phyloP scores from a whole-genome alignment of 53 echinoderm and acorn worm species.

The Stichopus horrens region DNA sequence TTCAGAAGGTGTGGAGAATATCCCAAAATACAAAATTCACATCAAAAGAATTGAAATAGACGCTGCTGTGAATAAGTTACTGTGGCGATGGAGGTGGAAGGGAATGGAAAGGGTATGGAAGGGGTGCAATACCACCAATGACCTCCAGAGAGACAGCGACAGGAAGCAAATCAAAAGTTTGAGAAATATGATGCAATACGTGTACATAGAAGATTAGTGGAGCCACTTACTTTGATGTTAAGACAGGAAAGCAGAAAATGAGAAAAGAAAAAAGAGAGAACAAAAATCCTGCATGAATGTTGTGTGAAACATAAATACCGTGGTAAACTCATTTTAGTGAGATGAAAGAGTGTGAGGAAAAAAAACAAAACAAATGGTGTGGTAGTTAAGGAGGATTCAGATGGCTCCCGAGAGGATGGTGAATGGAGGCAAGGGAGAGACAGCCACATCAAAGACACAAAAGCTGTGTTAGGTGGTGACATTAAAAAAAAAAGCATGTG shows the following conservation, averaged over 20 bases:
- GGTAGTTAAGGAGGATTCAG: background rate
- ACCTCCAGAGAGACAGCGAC: too few species aligned
- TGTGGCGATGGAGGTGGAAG: too few species aligned
- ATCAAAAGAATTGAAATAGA: too few species aligned
- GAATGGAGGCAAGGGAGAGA: background rate
- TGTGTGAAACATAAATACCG: conserved; percentile 4
- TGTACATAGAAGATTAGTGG: background rate
- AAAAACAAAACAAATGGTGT: background rate
- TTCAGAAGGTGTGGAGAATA: too few species aligned
- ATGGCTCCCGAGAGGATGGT: background rate
- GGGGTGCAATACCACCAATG: too few species aligned
- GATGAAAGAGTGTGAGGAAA: background rate
- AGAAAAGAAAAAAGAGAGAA: background rate
- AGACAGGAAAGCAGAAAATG: background rate
- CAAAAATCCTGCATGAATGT: background rate
- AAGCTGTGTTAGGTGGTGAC: background rate
- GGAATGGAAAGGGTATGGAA: too few species aligned
- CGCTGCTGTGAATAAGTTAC: too few species aligned
- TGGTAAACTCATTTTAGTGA: background rate
- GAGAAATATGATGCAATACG: too few species aligned
- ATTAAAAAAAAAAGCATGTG: background rate
- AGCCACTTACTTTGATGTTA: background rate
- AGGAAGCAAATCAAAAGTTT: too few species aligned
- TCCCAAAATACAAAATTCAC: too few species aligned
- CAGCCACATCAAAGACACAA: background rate